Evolutionary conservation across 2,797 vertebrate species (phyloP).

Genomic region (Alcedo atthis): DNA sequence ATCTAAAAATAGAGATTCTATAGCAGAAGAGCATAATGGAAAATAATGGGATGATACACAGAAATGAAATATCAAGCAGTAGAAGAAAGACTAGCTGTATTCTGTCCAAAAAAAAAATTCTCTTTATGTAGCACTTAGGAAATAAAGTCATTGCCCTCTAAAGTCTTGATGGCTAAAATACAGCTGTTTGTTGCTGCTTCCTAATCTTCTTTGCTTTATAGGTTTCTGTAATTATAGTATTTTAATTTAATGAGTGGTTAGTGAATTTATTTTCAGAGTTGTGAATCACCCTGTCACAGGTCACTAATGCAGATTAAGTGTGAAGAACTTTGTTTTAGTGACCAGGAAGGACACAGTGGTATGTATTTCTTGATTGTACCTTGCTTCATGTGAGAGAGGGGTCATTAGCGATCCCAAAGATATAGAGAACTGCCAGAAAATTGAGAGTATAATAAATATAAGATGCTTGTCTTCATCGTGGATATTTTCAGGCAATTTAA

Average conservation of each 20-base stretch:
- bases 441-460: too few relatives aligned
- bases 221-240: neutral
- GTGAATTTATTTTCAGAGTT: neutral
- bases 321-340: neutral
- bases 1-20: neutral
- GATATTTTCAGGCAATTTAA: constrained; percentile 36
- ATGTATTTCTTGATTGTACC: neutral
- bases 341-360: neutral
- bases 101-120: neutral
- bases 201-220: neutral
- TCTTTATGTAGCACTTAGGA: neutral
- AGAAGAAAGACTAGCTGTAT: neutral
- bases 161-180: neutral
- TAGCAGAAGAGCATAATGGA: neutral
- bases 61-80: neutral
- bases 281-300: neutral
- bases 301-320: neutral
- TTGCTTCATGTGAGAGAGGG: neutral
- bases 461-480: neutral
- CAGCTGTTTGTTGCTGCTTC: neutral
- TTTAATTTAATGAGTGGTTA: neutral
- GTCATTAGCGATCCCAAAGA: neutral
- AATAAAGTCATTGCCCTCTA: neutral
- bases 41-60: neutral
- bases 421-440: neutral